phyloP scores from a whole-genome alignment of 2,888 invertebrate species.

The Andrena praecox region DNA sequence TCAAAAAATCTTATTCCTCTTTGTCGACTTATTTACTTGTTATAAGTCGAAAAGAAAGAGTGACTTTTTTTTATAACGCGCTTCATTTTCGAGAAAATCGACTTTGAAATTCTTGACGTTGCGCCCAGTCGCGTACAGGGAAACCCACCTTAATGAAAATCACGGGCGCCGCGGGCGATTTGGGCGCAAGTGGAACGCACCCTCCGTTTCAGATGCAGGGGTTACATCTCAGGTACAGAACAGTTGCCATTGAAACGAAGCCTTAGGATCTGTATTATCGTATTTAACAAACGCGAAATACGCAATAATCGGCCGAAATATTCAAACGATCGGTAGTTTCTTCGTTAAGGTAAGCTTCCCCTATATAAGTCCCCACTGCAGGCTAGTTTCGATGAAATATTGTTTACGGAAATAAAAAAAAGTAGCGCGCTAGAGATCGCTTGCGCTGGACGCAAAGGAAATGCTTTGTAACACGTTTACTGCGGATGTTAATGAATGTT shows the following conservation, averaged over 20 bases:
- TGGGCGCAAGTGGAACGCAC: too few species aligned
- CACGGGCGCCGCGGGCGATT: too few species aligned
- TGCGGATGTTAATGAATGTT: constrained; percentile 37
- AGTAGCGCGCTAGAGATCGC: constrained; percentile 19
- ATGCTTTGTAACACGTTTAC: constrained; percentile 1
- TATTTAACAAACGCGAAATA: constrained; percentile 4
- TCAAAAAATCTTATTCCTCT: too few species aligned
- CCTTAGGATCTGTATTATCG: constrained; percentile 16
- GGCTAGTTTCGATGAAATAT: constrained; percentile 16
- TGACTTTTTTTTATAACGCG: too few species aligned
- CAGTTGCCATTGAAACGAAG: constrained; percentile 13
- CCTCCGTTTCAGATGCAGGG: too few species aligned
- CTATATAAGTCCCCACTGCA: constrained; percentile 60
- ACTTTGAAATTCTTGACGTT: too few species aligned
- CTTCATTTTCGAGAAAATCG: too few species aligned
- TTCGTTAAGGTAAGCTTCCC: constrained; percentile 18
- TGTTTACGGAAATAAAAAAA: constrained; percentile 5
- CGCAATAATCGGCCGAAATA: constrained; percentile 18
- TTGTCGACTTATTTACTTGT: too few species aligned
- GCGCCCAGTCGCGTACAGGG: too few species aligned
- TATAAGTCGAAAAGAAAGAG: too few species aligned
- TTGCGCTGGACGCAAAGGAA: constrained; percentile 4
- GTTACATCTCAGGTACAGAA: not conserved
- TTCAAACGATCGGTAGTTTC: constrained; percentile 9
- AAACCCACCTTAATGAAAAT: too few species aligned